Conservation (phyloP, 2,113 vertebrate species). For the Phaethon lepturus region DNA sequence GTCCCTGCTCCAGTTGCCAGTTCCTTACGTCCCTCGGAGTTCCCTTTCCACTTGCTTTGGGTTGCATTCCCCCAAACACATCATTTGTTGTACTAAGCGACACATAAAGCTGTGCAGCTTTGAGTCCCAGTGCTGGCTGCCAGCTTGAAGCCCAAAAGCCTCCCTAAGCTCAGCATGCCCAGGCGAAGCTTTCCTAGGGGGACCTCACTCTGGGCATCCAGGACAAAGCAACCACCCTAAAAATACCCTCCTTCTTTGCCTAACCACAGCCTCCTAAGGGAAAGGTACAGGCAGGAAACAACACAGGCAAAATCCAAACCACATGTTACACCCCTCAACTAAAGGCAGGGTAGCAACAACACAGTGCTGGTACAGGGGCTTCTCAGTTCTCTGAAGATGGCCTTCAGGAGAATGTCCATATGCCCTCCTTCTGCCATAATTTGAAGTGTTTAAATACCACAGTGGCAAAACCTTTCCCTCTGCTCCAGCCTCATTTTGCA, state of each 20-base stretch:
- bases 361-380: background rate
- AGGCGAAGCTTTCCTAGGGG: background rate
- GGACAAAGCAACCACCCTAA: background rate
- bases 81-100: background rate
- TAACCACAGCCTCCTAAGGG: background rate
- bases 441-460: background rate
- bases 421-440: background rate
- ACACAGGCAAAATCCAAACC: background rate
- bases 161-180: background rate
- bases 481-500: background rate
- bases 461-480: background rate
- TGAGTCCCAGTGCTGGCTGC: background rate
- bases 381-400: background rate
- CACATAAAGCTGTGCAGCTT: background rate
- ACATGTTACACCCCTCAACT: background rate
- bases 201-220: background rate
- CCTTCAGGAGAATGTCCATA: background rate
- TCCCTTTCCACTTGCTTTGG: background rate
- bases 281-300: background rate
- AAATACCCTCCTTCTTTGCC: background rate
- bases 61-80: background rate
- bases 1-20: background rate
- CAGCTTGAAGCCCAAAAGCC: background rate
- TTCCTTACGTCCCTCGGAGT: background rate
- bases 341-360: background rate